Evolutionary conservation across 1,140 invertebrate genomes (phyloP), one percentile per base, ranked within the genome.

Genomic region (Bombus confusus): DNA sequence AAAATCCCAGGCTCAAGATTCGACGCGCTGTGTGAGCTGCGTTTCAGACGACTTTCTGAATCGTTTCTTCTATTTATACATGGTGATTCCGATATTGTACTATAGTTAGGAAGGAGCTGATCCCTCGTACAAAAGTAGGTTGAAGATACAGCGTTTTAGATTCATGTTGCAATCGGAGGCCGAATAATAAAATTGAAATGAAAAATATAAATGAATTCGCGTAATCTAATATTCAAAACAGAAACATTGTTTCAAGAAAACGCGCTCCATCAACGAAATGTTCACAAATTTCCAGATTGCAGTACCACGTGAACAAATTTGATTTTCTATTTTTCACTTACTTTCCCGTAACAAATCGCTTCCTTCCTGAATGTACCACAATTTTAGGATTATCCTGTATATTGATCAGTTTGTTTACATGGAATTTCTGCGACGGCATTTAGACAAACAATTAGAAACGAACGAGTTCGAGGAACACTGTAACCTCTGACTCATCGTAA

Each of bases 1-100:
- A 95, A 76, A 92, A 94, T 83, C 92, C 94, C 1, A 94, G 94
- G 78, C 92, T 96, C 10, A 96, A 93, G 83, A 95, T 96, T 73
- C 93, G 96, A 59, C 90, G 93, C 37, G 96, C 95, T 18, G 96
- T 96, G 93, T 96, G 88, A 91, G 95, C 31, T 64, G 6, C 47
- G 15, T 77, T 69, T 37, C 9, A 12, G 0, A 2, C 31, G 10
- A 15, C 3, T 25, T 71, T 69, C 37, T 25, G 12, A 66, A 15
- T 39, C 22, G 15, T 34, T 34, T 37, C 8, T 22, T 34, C n/a
- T 66, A 15, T 31, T 28, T 10, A 34, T 31, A 52, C 47, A 52
- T 22, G 47, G 47, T 52, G 47, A 52, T 52, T 52, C 6, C 47
- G 18, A 52, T 22, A 52, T 22, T 22, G 47, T 52, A 22, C 28